Evolutionary conservation across 2,113 vertebrate species (phyloP).

Genomic region (Rhizomys pruinosus): DNA sequence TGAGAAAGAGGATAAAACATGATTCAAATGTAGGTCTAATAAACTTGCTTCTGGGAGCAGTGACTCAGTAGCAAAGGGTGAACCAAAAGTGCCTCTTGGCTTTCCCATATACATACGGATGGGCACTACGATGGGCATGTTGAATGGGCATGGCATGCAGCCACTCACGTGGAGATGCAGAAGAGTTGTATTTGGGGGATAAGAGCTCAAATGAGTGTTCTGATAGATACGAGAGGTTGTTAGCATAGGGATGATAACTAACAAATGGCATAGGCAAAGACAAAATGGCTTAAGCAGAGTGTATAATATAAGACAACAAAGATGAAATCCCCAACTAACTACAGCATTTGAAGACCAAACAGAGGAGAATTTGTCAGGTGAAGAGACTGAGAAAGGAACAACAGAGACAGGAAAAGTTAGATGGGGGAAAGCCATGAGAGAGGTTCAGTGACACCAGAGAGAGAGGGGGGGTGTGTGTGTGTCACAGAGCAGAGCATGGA

Average conservation of each 20-base stretch:
- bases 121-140: background rate
- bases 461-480: no score
- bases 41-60: background rate
- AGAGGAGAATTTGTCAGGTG: no score
- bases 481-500: no score
- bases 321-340: background rate
- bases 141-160: background rate
- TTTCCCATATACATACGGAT: background rate
- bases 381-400: background rate
- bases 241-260: background rate
- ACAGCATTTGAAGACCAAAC: background rate
- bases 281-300: background rate
- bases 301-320: background rate
- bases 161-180: background rate
- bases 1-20: background rate
- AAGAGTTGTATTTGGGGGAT: background rate
- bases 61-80: background rate
- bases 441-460: no score
- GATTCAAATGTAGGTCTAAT: background rate
- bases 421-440: no score
- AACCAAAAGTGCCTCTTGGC: no score
- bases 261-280: background rate
- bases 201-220: background rate
- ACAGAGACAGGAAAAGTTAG: no score
- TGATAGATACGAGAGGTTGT: background rate